Base-by-base conservation (phyloP, 2,888 invertebrate genomes). In the Boloria euphrosyne region DNA sequence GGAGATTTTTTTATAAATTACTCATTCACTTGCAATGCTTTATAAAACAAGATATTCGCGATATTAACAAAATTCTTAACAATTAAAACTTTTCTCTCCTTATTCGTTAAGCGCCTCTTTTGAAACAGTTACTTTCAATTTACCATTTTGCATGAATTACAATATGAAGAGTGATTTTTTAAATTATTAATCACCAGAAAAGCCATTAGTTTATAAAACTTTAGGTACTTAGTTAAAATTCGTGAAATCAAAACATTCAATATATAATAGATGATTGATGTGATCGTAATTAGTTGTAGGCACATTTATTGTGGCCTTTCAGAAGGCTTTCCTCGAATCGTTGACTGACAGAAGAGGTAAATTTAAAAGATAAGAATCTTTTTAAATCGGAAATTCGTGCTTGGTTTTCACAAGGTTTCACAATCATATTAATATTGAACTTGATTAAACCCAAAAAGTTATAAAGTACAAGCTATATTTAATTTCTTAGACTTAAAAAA, bases 331-430 rank as follows among this genome's bases (percentile, higher is more conserved):
- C 53, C 58, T 59, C 54, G 47, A 57, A 58, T 53, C 13, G 31
- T 44, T 49, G 66, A 62, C n/a, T 54, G 62, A 62, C 53, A 53
- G 38, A n/a, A 27, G 49, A 53, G 58, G 58, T 64, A 57, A 57
- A 51, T 62, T 59, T 27, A 57, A 17, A 58, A 43, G 53, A 67
- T 63, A 58, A 43, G 17, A 31, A 61, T 61, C 59, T 31, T 31
- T 60, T 50, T 17, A 46, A 52, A 52, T 59, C 46, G 49, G 22
- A 54, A 54, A 62, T n/a, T 49, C 38, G n/a, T 27, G 16, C 13
- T 62, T 47, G 4, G 6, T 55, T 38, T 55, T 55, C 38, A 43
- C n/a, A 49, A n/a, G 16, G 4, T 49, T 49, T 49, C 16, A 49
- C 14, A 16, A 16, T 16, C 2, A 10, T 27, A 53, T 31, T 6